Base-by-base conservation (phyloP, 2,113 vertebrate species). In the Cyrtonyx montezumae region DNA sequence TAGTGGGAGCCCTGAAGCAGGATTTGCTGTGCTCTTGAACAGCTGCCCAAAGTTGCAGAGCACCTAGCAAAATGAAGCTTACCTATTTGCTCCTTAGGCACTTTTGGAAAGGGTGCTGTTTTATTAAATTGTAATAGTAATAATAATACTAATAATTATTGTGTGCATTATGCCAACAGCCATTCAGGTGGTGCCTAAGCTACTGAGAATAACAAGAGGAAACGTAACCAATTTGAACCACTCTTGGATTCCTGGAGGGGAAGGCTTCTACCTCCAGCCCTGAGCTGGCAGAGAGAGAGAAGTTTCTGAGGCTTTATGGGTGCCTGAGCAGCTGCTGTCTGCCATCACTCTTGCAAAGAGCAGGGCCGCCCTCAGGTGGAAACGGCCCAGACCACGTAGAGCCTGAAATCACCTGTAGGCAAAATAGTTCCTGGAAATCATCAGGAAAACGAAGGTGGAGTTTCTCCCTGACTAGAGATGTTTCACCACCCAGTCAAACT, bases 81-180 rank as follows among this genome's bases (percentile, higher is more conserved):
- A 88, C 92, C 36, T 80, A 61, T 30, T 91, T 88, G 42, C 34
- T 86, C 96, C 93, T 94, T 21, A 85, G 93, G 96, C 73, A 0
- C 20, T 95, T 93, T 67, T 93, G 94, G 65, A 96, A 91, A 76
- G 73, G 43, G 22, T 9, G 46, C 32, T 49, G 8, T 59, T 88
- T 74, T 78, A 51, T 87, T 89, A 84, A 88, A 83, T 67, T 78
- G 46, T 55, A 94, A 85, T 67, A 91, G 36, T 69, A 62, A 67
- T 87, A 95, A 91, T 91, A 86, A 93, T 78, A 30, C 8, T 71
- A 93, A 77, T 92, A 91, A 93, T 67, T 87, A 86, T 48, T 51
- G 28, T 11, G 12, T 26, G 30, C 25, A 28, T 83, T 74, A 85
- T 78, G 84, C 76, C 84, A 91, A 67, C 42, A 84, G 68, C n/a